These are phyloP conservation scores for Nebria salina DNA, from an alignment of 2,888 invertebrate genomes.

Conservation along the genomic window DNA sequence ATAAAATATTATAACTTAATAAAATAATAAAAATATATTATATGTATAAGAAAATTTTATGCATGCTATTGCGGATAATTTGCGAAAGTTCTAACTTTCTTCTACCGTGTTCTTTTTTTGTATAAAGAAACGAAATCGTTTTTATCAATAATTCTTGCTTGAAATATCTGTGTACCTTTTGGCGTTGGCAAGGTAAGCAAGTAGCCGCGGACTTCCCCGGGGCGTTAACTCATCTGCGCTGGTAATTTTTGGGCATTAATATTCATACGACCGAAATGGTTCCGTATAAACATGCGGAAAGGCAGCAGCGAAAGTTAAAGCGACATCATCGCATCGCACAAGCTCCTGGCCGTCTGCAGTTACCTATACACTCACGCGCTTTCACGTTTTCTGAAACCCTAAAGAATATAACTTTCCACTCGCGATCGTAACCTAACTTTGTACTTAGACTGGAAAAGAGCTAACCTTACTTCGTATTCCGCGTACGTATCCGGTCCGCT, in stretches of 20 bases:
- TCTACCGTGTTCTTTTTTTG: too few relatives aligned
- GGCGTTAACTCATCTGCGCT: slow-evolving; percentile 42
- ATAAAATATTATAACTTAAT: too few relatives aligned
- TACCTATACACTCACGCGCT: neutral
- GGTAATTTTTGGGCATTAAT: slow-evolving; percentile 40
- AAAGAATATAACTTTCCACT: slow-evolving; percentile 43
- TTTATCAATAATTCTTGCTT: neutral
- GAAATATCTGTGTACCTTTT: neutral
- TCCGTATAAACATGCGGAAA: slow-evolving; percentile 33
- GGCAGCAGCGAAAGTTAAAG: neutral
- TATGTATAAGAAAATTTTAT: too few relatives aligned
- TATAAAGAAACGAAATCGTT: neutral
- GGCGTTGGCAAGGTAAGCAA: neutral
- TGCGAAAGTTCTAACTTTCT: too few relatives aligned
- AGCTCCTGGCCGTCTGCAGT: neutral
- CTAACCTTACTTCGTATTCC: slow-evolving; percentile 12
- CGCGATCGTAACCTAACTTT: slow-evolving; percentile 34
- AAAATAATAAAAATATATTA: too few relatives aligned
- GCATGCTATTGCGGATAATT: too few relatives aligned
- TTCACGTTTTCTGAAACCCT: slow-evolving; percentile 3
- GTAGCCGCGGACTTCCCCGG: slow-evolving; percentile 9
- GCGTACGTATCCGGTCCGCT: slow-evolving; percentile 8
- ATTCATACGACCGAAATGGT: slow-evolving; percentile 45
- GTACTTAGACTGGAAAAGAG: slow-evolving; percentile 39
- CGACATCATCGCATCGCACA: slow-evolving; percentile 15